These are phyloP conservation scores for Aplochiton taeniatus DNA, from an alignment of 2,797 vertebrate genomes.

Conservation along the genomic window DNA sequence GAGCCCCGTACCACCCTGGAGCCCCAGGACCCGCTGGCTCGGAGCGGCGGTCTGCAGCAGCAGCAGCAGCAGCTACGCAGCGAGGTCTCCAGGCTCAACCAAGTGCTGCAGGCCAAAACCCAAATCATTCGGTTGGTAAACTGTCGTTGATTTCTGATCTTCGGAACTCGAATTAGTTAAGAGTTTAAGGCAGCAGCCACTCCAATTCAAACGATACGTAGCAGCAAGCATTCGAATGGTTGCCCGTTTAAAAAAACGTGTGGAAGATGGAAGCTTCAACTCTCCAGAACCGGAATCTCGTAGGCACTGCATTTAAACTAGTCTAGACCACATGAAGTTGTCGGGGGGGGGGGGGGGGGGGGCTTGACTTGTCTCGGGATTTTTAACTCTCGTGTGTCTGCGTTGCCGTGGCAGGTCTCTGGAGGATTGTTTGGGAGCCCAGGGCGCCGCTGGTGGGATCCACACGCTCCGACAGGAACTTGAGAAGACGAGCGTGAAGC, in stretches of 20 bases:
- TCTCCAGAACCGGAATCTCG: too few species aligned
- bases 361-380: neutral
- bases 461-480: constrained; percentile 68
- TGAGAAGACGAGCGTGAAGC: constrained; percentile 67
- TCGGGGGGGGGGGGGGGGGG: too few species aligned
- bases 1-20: constrained; percentile 76
- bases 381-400: neutral
- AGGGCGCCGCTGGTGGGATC: constrained; percentile 49
- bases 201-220: too few species aligned
- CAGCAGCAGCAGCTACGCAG: constrained; percentile 77
- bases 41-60: constrained; percentile 69
- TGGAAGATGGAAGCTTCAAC: too few species aligned
- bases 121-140: constrained; percentile 75
- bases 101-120: constrained; percentile 75
- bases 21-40: constrained; percentile 77
- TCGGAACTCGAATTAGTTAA: too few species aligned
- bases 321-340: too few species aligned
- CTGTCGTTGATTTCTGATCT: neutral
- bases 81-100: constrained; percentile 71
- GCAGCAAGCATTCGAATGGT: too few species aligned
- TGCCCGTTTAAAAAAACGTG: too few species aligned
- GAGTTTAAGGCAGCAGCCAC: too few species aligned
- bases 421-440: constrained; percentile 76
- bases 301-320: too few species aligned
- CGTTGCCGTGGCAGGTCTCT: constrained; percentile 70